A percentile compares a stretch with the other conserved stretches of the same genome.
Evolutionary conservation across 1,140 invertebrate genomes (phyloP).

Genomic region (Caenorhabditis briggsae): DNA sequence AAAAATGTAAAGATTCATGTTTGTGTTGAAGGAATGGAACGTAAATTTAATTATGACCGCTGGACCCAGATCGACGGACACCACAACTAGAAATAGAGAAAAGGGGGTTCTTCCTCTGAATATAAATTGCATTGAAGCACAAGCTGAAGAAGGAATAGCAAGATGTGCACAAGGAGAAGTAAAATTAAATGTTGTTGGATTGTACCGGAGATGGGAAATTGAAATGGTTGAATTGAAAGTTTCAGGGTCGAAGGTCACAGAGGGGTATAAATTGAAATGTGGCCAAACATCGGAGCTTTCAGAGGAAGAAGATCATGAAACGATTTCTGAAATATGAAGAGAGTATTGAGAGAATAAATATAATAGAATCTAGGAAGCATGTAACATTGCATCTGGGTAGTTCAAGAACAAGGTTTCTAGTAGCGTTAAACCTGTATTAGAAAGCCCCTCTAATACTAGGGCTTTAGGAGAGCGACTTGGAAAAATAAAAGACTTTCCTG

Average conservation of each 20-base stretch:
- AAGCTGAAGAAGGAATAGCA: not conserved
- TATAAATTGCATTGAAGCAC: conserved; percentile 32
- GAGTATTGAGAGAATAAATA: too few relatives aligned
- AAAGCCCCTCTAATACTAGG: too few relatives aligned
- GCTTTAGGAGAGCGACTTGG: too few relatives aligned
- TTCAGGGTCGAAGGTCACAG: conserved; percentile 5
- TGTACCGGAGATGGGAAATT: conserved; percentile 7
- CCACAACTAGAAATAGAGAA: not conserved
- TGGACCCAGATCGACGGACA: conserved; percentile 13
- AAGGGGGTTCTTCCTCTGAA: conserved; percentile 4
- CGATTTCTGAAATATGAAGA: too few relatives aligned
- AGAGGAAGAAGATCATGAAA: not conserved
- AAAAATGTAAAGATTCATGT: not conserved
- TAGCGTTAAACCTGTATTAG: too few relatives aligned
- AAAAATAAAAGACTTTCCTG: too few relatives aligned
- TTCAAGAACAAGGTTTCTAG: too few relatives aligned
- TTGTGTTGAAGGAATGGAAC: not conserved
- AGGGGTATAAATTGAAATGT: not conserved
- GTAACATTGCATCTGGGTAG: too few relatives aligned
- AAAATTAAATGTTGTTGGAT: conserved; percentile 27
- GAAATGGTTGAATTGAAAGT: conserved; percentile 7
- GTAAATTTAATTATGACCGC: conserved; percentile 39
- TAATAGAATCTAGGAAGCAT: too few relatives aligned
- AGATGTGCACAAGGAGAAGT: conserved; percentile 8
- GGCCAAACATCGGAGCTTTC: conserved; percentile 21